These are phyloP conservation scores for Bursaphelenchus okinawaensis DNA, from an alignment of 2,888 invertebrate genomes.

Conservation along the genomic window DNA sequence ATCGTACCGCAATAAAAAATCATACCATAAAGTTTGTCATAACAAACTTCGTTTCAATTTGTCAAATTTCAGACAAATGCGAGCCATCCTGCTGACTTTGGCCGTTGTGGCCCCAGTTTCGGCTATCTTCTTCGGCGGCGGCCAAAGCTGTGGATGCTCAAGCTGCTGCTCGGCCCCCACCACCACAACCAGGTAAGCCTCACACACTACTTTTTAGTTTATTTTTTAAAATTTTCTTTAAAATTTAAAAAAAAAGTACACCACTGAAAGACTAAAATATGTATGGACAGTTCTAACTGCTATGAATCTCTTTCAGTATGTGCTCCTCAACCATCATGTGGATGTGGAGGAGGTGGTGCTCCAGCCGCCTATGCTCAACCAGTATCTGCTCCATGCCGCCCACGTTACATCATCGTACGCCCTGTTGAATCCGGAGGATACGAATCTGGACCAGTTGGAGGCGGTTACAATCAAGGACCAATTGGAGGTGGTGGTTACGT, in stretches of 20 bases:
- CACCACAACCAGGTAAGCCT: not conserved
- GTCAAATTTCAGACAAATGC: not conserved
- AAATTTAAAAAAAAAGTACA: too few relatives aligned
- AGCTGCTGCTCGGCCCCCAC: constrained; percentile 13
- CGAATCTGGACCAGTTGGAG: not conserved
- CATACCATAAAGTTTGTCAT: too few relatives aligned
- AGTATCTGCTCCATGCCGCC: constrained; percentile 11
- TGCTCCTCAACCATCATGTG: not conserved
- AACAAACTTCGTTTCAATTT: too few relatives aligned
- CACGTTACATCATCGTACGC: constrained; percentile 30
- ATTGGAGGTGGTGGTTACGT: too few relatives aligned
- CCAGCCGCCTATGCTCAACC: constrained; percentile 1
- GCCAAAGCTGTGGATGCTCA: constrained; percentile 5
- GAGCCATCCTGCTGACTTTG: not conserved
- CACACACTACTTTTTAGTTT: too few relatives aligned
- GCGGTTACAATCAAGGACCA: constrained; percentile 1
- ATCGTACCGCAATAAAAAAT: too few relatives aligned
- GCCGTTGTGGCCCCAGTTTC: constrained; percentile 4
- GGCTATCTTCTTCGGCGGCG: constrained; percentile 15
- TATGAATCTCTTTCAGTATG: too few relatives aligned
- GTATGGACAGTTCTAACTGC: too few relatives aligned
- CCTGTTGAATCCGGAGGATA: constrained; percentile 16
- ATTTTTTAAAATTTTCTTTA: too few relatives aligned
- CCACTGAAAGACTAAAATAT: too few relatives aligned
- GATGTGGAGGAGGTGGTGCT: constrained; percentile 16